phyloP scores from a whole-genome alignment of 2,888 invertebrate species.

The Deilephila elpenor region DNA sequence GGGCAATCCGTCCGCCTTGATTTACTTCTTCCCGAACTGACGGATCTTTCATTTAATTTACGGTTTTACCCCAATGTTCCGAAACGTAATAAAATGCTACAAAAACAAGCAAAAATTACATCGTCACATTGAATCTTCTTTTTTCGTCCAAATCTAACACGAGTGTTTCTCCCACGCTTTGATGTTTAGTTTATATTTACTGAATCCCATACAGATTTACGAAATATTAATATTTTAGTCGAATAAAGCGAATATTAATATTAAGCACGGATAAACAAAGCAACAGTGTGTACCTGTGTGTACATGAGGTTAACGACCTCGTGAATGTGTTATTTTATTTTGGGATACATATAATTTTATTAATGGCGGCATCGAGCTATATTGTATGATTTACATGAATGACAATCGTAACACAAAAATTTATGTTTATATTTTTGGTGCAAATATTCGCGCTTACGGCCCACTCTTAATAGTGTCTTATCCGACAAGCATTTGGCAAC shows the following conservation, averaged over 20 bases:
- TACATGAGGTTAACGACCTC: conserved; percentile 33
- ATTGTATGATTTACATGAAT: conserved; percentile 61
- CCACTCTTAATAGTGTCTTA: conserved; percentile 60
- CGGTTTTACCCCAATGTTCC: conserved; percentile 78
- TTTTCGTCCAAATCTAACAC: conserved; percentile 39
- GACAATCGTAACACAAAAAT: conserved; percentile 56
- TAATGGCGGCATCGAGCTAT: conserved; percentile 31
- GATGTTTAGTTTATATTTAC: not conserved
- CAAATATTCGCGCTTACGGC: conserved; percentile 61
- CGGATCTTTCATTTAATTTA: conserved; percentile 84
- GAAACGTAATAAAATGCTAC: conserved; percentile 76
- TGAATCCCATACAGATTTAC: not conserved
- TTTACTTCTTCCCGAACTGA: conserved; percentile 84
- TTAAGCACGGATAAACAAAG: too few relatives aligned
- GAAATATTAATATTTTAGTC: conserved; percentile 4
- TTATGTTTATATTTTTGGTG: conserved; percentile 66
- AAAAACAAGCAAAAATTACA: conserved; percentile 81
- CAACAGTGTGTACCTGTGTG: not conserved
- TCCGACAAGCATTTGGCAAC: conserved; percentile 74
- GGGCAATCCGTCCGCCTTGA: conserved; percentile 84
- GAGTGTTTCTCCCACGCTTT: conserved; percentile 21
- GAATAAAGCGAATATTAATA: not conserved
- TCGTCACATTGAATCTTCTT: conserved; percentile 53
- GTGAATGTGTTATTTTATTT: conserved; percentile 37
- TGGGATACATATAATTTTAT: conserved; percentile 29